Evolutionary conservation across 2,113 vertebrate species (phyloP).

Genomic region (Xenopus laevis): DNA sequence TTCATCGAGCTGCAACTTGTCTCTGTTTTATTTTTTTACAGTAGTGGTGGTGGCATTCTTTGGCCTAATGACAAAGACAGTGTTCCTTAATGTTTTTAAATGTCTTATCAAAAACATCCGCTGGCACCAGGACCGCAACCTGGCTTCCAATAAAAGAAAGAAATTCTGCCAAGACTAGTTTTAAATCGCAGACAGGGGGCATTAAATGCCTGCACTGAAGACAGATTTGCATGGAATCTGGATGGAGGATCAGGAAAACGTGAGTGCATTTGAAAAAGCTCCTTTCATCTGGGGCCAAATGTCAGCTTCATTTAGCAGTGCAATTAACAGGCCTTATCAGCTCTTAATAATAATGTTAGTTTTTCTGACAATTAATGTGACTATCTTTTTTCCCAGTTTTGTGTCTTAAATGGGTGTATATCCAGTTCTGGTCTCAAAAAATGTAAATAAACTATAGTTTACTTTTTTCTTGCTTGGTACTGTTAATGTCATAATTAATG

Average conservation of each 20-base stretch:
- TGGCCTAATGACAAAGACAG: neutral
- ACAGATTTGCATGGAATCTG: constrained; percentile 3
- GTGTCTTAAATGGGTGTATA: too few species aligned
- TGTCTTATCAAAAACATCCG: too few species aligned
- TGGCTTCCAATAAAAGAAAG: constrained; percentile 28
- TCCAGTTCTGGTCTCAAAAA: too few species aligned
- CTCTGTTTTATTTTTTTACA: neutral
- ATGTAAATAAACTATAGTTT: too few species aligned
- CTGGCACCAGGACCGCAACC: constrained; percentile 8
- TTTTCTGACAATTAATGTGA: neutral
- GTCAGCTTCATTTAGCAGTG: constrained; percentile 24
- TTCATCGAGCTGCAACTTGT: neutral
- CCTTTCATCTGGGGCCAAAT: constrained; percentile 31
- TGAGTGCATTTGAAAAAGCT: constrained; percentile 10
- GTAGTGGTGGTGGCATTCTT: neutral
- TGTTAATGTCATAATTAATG: too few species aligned
- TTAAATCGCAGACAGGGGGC: neutral
- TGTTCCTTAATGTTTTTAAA: neutral
- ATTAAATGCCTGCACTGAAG: constrained; percentile 3
- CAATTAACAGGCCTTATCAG: constrained; percentile 3
- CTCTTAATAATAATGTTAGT: constrained; percentile 13
- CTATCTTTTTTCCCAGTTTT: too few species aligned
- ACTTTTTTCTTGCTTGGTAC: too few species aligned
- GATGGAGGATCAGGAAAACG: neutral
- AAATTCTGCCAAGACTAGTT: neutral